A percentile compares a stretch with the other conserved stretches of the same genome.
These are phyloP conservation scores for Malurus splendens DNA, from an alignment of 2,797 vertebrate species.

Conservation along the genomic window DNA sequence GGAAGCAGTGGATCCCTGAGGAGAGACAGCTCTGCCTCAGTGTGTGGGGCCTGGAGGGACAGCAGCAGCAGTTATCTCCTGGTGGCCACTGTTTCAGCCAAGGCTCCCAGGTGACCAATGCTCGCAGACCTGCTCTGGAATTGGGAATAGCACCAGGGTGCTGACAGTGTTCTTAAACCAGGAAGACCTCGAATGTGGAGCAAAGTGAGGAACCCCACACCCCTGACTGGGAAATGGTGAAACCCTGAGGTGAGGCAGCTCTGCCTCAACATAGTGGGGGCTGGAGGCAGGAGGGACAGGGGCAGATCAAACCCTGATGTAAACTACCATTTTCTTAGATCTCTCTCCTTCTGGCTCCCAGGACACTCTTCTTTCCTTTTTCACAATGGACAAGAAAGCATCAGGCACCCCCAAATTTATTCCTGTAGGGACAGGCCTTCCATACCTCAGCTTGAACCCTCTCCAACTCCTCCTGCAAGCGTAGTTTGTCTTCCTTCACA, in stretches of 20 bases:
- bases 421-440: neutral
- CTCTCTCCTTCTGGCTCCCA: neutral
- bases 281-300: fast-evolving
- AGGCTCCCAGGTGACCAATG: neutral
- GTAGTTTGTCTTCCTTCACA: conserved; percentile 78
- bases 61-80: neutral
- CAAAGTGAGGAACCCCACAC: fast-evolving
- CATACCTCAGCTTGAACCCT: conserved; percentile 76
- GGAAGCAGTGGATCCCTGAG: neutral
- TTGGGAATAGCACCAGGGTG: neutral
- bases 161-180: neutral
- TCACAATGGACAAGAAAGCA: neutral
- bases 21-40: neutral
- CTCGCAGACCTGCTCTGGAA: neutral
- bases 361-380: neutral
- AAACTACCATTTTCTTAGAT: neutral
- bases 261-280: too few relatives aligned
- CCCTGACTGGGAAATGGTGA: fast-evolving
- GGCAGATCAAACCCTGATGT: neutral
- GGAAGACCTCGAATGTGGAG: neutral
- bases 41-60: fast-evolving
- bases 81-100: neutral
- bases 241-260: neutral
- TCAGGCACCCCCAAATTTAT: neutral
- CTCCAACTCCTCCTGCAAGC: conserved; percentile 76